Conservation (phyloP, 1,140 invertebrate species). For the Trachymyrmex septentrionalis region DNA sequence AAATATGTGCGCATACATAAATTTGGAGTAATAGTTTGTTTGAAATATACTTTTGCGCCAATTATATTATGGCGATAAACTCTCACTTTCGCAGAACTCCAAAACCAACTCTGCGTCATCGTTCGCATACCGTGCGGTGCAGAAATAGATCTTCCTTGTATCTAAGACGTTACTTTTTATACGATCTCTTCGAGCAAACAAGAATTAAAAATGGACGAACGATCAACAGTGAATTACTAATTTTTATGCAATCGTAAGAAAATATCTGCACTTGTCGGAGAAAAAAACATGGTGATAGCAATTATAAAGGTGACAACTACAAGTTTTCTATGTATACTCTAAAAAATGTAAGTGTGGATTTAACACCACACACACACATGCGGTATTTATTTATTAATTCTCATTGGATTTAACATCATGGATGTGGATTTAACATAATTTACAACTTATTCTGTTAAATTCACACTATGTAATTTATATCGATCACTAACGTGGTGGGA, state of each 20-base stretch:
- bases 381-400: too few relatives aligned
- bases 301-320: too few relatives aligned
- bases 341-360: too few relatives aligned
- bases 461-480: too few relatives aligned
- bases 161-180: background rate
- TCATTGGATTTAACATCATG: too few relatives aligned
- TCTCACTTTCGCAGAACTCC: background rate
- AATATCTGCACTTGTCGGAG: background rate
- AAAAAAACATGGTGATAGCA: too few relatives aligned
- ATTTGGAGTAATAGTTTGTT: background rate
- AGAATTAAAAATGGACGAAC: background rate
- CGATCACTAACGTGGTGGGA: too few relatives aligned
- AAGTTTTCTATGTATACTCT: too few relatives aligned
- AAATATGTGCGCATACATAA: background rate
- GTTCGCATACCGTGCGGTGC: background rate
- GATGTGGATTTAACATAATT: too few relatives aligned
- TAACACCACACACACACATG: too few relatives aligned
- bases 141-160: constrained; percentile 27
- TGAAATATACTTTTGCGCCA: background rate
- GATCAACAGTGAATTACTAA: background rate
- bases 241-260: background rate
- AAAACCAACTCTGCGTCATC: constrained; percentile 10
- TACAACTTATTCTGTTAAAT: too few relatives aligned
- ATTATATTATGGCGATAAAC: background rate
- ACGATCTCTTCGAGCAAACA: background rate